Evolutionary conservation across 2,797 vertebrate genomes (phyloP).

Genomic region (Discoglossus pictus): DNA sequence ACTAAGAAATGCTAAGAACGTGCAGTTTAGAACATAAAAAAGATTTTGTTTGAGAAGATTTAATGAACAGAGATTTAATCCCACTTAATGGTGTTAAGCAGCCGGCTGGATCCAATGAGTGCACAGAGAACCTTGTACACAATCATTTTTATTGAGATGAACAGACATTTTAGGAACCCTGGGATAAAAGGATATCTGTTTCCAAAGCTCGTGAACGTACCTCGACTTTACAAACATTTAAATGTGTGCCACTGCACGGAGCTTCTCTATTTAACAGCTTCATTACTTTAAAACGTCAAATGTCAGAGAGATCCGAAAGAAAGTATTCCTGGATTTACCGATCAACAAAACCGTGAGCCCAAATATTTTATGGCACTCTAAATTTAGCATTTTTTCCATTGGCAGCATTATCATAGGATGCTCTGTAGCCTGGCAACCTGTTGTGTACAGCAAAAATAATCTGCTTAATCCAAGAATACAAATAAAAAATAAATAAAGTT

Average conservation of each 20-base stretch:
- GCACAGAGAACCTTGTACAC: too few species aligned
- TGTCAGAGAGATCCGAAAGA: slow-evolving; percentile 10
- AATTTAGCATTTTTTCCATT: slow-evolving; percentile 11
- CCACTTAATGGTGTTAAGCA: too few species aligned
- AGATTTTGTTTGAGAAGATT: too few species aligned
- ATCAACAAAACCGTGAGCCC: slow-evolving; percentile 5
- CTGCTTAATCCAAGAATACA: neutral
- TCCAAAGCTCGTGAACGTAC: neutral
- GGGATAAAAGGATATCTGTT: too few species aligned
- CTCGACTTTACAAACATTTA: neutral
- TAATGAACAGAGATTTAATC: too few species aligned
- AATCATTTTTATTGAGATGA: too few species aligned
- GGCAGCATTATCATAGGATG: slow-evolving; percentile 1
- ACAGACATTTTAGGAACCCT: too few species aligned
- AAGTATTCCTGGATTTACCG: slow-evolving; percentile 4
- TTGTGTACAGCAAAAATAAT: neutral
- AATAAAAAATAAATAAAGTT: neutral
- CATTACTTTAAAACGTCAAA: slow-evolving; percentile 8
- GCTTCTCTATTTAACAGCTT: neutral
- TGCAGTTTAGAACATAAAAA: too few species aligned
- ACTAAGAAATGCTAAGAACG: too few species aligned
- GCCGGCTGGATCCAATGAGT: too few species aligned
- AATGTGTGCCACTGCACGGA: neutral
- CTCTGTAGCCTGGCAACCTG: neutral
- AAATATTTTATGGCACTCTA: slow-evolving; percentile 18